A percentile compares a stretch with the other conserved stretches of the same genome.
Evolutionary conservation across 2,888 invertebrate genomes (phyloP).

Genomic region (Atrina japonica): DNA sequence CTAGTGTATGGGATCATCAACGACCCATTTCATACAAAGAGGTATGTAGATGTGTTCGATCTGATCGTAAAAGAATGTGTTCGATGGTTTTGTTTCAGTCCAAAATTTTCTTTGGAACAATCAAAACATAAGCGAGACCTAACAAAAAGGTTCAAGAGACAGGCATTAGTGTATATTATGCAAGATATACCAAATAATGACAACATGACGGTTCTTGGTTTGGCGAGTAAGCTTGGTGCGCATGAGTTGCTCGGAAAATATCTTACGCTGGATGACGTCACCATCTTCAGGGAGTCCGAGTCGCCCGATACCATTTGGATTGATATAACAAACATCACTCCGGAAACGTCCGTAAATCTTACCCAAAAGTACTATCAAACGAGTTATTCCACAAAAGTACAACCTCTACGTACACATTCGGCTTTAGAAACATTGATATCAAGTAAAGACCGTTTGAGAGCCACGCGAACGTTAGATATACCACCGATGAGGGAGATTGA

Average conservation of each 20-base stretch:
- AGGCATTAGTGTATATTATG: slow-evolving; percentile 65
- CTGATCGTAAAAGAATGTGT: slow-evolving; percentile 56
- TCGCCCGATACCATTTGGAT: slow-evolving; percentile 43
- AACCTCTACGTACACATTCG: slow-evolving; percentile 46
- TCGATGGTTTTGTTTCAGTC: slow-evolving; percentile 71
- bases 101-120: neutral
- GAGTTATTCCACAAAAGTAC: slow-evolving; percentile 17
- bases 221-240: slow-evolving; percentile 68
- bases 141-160: slow-evolving; percentile 46
- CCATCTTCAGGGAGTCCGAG: slow-evolving; percentile 51
- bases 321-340: slow-evolving; percentile 74
- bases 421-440: slow-evolving; percentile 73
- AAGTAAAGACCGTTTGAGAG: slow-evolving; percentile 59
- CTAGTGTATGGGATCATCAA: slow-evolving; percentile 59
- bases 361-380: slow-evolving; percentile 40
- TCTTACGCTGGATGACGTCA: slow-evolving; percentile 69
- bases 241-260: slow-evolving; percentile 66
- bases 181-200: slow-evolving; percentile 66
- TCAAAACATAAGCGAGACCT: neutral
- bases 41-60: slow-evolving; percentile 61
- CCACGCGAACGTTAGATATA: slow-evolving; percentile 72
- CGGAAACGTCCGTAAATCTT: slow-evolving; percentile 57
- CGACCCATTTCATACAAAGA: slow-evolving; percentile 36
- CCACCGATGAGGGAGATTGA: slow-evolving; percentile 72
- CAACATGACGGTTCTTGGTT: slow-evolving; percentile 66